phyloP scores from a whole-genome alignment of 2,113 vertebrate genomes.

The Muntiacus muntjak region DNA sequence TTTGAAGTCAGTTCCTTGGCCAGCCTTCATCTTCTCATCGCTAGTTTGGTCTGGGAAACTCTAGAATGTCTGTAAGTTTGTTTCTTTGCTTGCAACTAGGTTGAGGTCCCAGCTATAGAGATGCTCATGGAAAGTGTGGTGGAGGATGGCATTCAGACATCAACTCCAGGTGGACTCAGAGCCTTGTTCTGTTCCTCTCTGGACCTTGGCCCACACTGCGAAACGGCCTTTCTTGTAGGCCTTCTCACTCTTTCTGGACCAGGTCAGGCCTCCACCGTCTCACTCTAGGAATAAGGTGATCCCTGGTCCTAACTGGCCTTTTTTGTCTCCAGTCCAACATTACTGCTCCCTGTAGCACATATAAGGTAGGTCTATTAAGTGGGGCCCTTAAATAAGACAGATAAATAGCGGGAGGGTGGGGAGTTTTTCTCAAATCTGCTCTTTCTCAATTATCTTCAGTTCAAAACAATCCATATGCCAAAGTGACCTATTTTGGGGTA shows the following conservation, averaged over 20 bases:
- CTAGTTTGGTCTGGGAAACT: not conserved
- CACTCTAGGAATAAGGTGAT: not conserved
- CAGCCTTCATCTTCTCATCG: not conserved
- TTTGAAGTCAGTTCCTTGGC: not conserved
- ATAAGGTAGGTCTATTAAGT: not conserved
- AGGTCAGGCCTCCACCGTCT: not conserved
- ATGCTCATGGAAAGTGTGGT: not conserved
- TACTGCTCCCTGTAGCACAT: not conserved
- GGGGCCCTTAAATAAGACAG: not conserved
- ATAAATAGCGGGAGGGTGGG: not conserved
- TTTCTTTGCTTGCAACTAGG: not conserved
- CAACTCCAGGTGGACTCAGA: no score
- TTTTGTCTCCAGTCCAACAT: not conserved
- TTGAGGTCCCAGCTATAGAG: not conserved
- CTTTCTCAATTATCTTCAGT: not conserved
- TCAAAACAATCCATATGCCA: not conserved
- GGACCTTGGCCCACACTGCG: fast-evolving
- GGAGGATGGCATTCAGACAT: no score
- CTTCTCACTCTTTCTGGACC: not conserved
- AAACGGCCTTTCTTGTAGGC: not conserved
- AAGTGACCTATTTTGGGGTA: not conserved
- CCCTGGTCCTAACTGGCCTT: not conserved
- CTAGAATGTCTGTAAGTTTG: not conserved
- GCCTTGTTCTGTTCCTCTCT: not conserved
- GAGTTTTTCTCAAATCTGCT: not conserved